Evolutionary conservation across 2,113 vertebrate genomes (phyloP), one percentile per base, ranked within the genome.

Genomic region (Melospiza melodia): DNA sequence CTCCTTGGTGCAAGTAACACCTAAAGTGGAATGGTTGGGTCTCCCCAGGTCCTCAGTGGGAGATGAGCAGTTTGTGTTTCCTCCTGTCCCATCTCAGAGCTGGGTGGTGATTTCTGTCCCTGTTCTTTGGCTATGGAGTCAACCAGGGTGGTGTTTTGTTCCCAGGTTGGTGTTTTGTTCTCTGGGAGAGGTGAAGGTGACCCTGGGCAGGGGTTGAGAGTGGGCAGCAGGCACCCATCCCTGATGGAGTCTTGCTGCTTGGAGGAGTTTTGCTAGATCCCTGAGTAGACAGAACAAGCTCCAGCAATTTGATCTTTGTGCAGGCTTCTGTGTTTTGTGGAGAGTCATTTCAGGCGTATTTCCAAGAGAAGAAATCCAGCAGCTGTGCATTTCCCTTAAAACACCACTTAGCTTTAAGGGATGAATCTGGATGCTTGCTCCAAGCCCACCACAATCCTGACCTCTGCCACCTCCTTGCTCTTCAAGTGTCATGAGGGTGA

Each of bases 121-220:
- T 24, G 12, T 27, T 2, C 11, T 73, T n/a, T 54, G 58, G 23
- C 3, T 67, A 6, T 46, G 24, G 23, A 55, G 22, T 16, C 69
- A 31, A 15, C 8, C 48, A 8, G 25, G 11, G n/a, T 4, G 15
- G 24, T 4, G 30, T 24, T 93, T 30, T 24, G 9, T n/a, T 41
- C 2, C 0, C 37, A 59, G 52, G n/a, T 1, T 4, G 15, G 23
- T 4, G 31, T 23, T 93, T 30, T 21, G 9, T n/a, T 41, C 2
- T 0, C 23, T 39, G 19, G 35, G 57, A 41, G 57, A 52, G n/a
- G 44, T 15, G 46, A 62, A 52, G 87, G 12, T 73, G 84, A 43
- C 68, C 39, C 30, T 3, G 11, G 48, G 39, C 25, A 27, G 46
- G 22, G 22, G 9, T 12, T 59, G 72, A 28, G 67, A 0, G 0